Conservation (phyloP, 2,113 vertebrate species). For the Ctenomys sociabilis region DNA sequence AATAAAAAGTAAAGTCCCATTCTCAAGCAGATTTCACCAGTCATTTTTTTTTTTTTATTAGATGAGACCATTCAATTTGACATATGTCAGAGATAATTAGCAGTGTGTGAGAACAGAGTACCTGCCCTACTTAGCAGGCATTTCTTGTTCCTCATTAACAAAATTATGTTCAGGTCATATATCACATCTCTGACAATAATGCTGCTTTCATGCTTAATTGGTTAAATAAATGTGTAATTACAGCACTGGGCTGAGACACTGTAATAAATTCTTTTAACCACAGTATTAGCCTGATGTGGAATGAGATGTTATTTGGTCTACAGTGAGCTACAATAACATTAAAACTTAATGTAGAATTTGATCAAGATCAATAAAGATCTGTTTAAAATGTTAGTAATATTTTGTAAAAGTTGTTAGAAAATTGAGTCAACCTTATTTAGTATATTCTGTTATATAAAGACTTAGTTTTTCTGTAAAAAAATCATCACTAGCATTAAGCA, state of each 20-base stretch:
- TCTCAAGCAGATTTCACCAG: neutral
- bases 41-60: neutral
- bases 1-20: neutral
- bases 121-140: constrained; percentile 73
- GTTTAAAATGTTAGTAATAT: constrained; percentile 34
- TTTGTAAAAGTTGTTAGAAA: constrained; percentile 21
- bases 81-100: constrained; percentile 77
- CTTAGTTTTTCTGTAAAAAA: constrained; percentile 8
- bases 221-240: constrained; percentile 84
- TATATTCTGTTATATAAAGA: neutral
- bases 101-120: constrained; percentile 70
- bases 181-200: constrained; percentile 80
- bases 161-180: constrained; percentile 81
- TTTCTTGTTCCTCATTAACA: constrained; percentile 83
- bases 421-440: neutral
- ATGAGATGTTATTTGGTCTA: neutral
- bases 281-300: constrained; percentile 45
- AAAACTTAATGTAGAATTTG: constrained; percentile 53
- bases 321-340: constrained; percentile 43
- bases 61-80: constrained; percentile 36
- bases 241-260: constrained; percentile 68
- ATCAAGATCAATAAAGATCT: constrained; percentile 3
- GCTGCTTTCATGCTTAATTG: constrained; percentile 83
- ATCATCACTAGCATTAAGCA: neutral
- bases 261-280: constrained; percentile 54